Conservation (phyloP, 1,140 invertebrate species). For the Panagrolaimus sp. region DNA sequence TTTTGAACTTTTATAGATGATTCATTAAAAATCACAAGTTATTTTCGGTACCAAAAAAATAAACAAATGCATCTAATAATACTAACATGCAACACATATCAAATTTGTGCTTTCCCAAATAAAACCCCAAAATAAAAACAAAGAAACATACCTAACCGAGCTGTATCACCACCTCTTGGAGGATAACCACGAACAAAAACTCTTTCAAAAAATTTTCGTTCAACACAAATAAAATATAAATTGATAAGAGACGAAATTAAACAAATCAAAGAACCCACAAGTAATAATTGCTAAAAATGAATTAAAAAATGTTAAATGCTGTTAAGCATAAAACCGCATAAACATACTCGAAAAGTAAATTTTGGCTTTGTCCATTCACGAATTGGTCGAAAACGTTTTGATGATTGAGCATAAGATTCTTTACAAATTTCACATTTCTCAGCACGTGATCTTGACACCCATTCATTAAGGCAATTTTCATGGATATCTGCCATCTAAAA, state of each 20-base stretch:
- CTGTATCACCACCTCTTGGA: not conserved
- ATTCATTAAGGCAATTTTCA: constrained; percentile 12
- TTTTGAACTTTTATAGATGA: too few relatives aligned
- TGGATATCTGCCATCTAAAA: constrained; percentile 8
- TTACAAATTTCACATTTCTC: constrained; percentile 5
- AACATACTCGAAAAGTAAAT: not conserved
- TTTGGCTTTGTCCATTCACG: not conserved
- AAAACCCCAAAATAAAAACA: not conserved
- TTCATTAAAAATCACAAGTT: too few relatives aligned
- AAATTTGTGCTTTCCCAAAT: not conserved
- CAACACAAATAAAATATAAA: not conserved
- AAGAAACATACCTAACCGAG: not conserved
- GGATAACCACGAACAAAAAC: not conserved
- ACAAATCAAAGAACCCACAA: not conserved
- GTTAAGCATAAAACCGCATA: not conserved
- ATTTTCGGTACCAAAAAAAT: too few relatives aligned
- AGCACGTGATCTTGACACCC: not conserved
- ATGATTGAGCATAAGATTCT: not conserved
- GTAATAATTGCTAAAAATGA: not conserved
- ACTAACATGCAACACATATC: not conserved
- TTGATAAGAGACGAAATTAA: not conserved
- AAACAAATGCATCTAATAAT: too few relatives aligned
- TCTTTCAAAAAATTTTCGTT: constrained; percentile 1
- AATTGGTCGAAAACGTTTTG: not conserved
- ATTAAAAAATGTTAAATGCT: not conserved